Base-by-base conservation (phyloP, 1,140 invertebrate species). In the Camponotus vicinus region DNA sequence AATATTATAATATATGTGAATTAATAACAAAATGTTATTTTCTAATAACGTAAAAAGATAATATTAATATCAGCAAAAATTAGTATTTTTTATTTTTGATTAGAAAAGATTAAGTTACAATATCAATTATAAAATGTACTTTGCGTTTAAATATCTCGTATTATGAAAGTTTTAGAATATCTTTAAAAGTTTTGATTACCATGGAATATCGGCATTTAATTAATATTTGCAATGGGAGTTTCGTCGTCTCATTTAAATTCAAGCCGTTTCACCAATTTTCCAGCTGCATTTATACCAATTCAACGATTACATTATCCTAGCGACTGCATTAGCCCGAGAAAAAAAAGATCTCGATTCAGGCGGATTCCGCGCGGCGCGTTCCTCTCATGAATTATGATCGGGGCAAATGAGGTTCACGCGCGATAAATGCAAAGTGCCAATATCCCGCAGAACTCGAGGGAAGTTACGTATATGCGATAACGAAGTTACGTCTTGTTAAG, bases 401-500 rank as follows among this genome's bases (percentile, higher is more conserved):
- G 49, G 49, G 57, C 55, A 73, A 75, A n/a, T 32, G 27, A 83
- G 69, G 73, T 83, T 83, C 69, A 61, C 45, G 79, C 32, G 18
- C 69, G 32, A 40, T 73, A 61, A 73, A 83, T 83, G 69, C 69
- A 73, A 83, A 83, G 57, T 73, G 61, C 79, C 55, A 75, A 83
- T 83, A 83, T 83, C 13, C 69, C 7, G 13, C 8, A 2, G 6
- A 61, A 63, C 40, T 8, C 55, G 2, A 21, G n/a, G 42, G 61
- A 63, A 63, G 79, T 75, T 83, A 83, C 55, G 55, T 83, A 73
- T 83, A 75, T 45, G 55, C 78, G 52, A 71, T 82, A 71, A 37
- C n/a, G 3, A 82, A 83, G 79, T 83, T 75, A 61, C 40, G 32
- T 73, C 67, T 82, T 73, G 69, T 83, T 83, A 83, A 83, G 79